Base-by-base conservation (phyloP, 2,888 invertebrate genomes). In the Drosophila acutilabella region DNA sequence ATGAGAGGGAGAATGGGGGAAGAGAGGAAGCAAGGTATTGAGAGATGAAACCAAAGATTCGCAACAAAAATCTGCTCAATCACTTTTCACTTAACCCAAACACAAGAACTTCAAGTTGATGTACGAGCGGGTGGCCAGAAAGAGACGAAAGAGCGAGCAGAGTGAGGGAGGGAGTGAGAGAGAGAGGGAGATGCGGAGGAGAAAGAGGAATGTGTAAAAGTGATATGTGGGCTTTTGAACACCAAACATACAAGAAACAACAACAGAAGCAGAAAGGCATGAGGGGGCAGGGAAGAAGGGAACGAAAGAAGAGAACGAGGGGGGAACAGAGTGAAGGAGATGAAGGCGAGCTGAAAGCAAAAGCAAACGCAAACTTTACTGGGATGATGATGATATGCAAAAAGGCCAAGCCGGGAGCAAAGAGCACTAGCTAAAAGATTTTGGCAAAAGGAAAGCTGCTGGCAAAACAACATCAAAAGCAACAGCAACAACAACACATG, bases 1-100 rank as follows among this genome's bases (percentile, higher is more conserved):
- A 48, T 33, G 36, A 10, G 0, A n/a, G 16, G 20, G 7, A 4
- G 11, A 36, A 13, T 36, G 13, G 36, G 4, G 36, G 36, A 48
- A 33, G 30, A 18, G 2, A 8, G 38, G 44, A 60, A n/a, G 33
- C n/a, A n/a, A 23, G 60, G 16, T 20, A 56, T 47, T 18, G 47
- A 48, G 52, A 70, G 66, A 81, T 73, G 80, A 79, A 73, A 78
- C 82, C 51, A 87, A 85, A 85, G 80, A 87, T 87, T 87, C 75
- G 88, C 80, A 79, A 81, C 82, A 85, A 80, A 83, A 83, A 83
- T 87, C 85, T 83, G 82, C 82, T 83, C 82, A 83, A 83, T 83
- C 88, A 87, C 82, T 83, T 83, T 83, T 87, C 82, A 83, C 82
- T 83, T 83, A 83, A 83, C 82, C 85, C 88, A 88, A 83, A 84